These are phyloP conservation scores for Dromaius novaehollandiae DNA, from an alignment of 2,113 vertebrate species.

Conservation along the genomic window DNA sequence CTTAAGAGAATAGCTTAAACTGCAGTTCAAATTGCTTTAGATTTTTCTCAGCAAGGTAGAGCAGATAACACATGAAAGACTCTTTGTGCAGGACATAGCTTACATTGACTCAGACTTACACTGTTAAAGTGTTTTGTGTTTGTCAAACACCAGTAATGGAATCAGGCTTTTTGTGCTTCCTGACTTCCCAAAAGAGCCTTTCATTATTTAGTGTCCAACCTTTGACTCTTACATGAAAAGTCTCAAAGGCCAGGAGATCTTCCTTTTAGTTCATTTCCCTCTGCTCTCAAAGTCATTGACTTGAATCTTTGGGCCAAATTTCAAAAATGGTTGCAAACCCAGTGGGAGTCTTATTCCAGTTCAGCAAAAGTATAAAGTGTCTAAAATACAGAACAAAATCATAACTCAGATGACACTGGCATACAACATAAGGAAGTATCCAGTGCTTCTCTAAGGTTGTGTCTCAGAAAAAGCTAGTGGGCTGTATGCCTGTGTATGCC, in stretches of 20 bases:
- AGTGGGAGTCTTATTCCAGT: background rate
- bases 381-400: background rate
- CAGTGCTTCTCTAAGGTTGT: background rate
- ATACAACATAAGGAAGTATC: too few species aligned
- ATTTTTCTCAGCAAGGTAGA: background rate
- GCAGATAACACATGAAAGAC: background rate
- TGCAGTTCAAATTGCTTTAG: background rate
- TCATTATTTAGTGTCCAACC: background rate
- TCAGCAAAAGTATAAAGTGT: background rate
- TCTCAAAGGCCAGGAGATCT: background rate
- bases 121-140: background rate
- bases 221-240: background rate
- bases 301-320: background rate
- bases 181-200: background rate
- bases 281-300: background rate
- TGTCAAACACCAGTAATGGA: background rate
- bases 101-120: background rate
- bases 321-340: background rate
- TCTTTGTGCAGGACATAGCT: background rate
- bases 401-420: background rate
- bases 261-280: background rate
- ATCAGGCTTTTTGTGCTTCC: background rate
- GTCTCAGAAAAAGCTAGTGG: background rate
- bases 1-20: background rate
- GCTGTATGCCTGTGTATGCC: rapidly evolving